These are phyloP conservation scores for Micropterix aruncella DNA, from an alignment of 2,888 invertebrate species.

Conservation along the genomic window DNA sequence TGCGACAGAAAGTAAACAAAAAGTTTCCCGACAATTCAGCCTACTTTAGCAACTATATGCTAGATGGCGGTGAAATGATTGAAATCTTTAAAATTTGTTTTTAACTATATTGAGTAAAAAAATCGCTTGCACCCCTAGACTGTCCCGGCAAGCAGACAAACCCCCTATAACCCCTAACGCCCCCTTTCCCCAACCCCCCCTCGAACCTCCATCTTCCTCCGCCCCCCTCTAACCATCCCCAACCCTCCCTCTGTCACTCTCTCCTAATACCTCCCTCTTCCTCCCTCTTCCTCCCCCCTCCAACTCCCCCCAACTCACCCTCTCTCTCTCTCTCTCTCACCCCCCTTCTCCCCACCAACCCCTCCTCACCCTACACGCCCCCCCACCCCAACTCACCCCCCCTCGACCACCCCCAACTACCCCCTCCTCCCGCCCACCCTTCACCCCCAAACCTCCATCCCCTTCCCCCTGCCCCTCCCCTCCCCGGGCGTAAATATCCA, in stretches of 20 bases:
- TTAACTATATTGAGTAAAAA: too few relatives aligned
- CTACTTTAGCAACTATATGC: too few relatives aligned
- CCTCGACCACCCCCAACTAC: background rate
- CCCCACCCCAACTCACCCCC: background rate
- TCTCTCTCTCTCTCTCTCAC: background rate
- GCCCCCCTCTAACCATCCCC: background rate
- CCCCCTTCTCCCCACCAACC: background rate
- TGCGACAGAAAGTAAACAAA: too few relatives aligned
- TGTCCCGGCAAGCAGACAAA: too few relatives aligned
- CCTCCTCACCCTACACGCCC: background rate
- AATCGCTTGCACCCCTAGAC: too few relatives aligned
- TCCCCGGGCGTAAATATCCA: background rate
- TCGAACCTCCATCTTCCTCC: background rate
- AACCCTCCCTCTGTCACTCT: background rate
- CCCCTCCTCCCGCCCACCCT: background rate
- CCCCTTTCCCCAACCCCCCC: too few relatives aligned
- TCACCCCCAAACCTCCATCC: background rate
- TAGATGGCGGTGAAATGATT: too few relatives aligned
- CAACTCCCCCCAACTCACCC: background rate
- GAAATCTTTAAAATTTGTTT: too few relatives aligned
- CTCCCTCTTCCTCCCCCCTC: too few relatives aligned
- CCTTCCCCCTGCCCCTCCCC: background rate
- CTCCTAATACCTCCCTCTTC: too few relatives aligned
- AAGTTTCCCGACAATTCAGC: too few relatives aligned
- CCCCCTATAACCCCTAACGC: too few relatives aligned